These are phyloP conservation scores for Acleris literana DNA, from an alignment of 2,888 invertebrate species.

Conservation along the genomic window DNA sequence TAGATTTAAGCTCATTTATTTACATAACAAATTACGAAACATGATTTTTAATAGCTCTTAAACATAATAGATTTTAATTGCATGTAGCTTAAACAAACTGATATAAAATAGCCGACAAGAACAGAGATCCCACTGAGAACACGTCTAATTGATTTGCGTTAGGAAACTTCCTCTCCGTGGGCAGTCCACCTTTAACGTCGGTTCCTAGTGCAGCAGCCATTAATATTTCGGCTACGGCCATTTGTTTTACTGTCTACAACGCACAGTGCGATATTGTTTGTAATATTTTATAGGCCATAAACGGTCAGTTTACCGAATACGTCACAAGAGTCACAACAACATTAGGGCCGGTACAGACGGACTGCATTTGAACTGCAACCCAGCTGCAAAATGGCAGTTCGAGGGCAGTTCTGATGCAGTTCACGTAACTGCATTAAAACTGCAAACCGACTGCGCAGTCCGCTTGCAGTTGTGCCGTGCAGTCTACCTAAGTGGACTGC, in stretches of 20 bases:
- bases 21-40: conserved; percentile 14
- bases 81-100: conserved; percentile 29
- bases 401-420: no score
- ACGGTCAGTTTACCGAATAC: conserved; percentile 11
- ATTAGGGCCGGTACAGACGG: no score
- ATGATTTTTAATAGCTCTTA: conserved; percentile 4
- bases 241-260: conserved; percentile 44
- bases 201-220: conserved; percentile 58
- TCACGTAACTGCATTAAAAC: no score
- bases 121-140: conserved; percentile 50
- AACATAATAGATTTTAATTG: conserved; percentile 40
- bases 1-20: background rate
- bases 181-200: conserved; percentile 57
- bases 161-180: conserved; percentile 47
- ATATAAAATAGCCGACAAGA: conserved; percentile 26
- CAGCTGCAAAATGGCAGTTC: no score
- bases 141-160: conserved; percentile 57
- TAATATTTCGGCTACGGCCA: conserved; percentile 55
- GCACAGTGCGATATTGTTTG: conserved; percentile 30
- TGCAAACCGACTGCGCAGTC: no score
- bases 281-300: conserved; percentile 35
- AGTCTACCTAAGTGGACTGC: no score
- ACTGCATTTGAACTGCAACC: no score
- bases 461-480: no score
- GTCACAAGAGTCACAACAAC: no score